phyloP scores from a whole-genome alignment of 2,888 invertebrate species.

The Ashinkailepas kermadecensis region DNA sequence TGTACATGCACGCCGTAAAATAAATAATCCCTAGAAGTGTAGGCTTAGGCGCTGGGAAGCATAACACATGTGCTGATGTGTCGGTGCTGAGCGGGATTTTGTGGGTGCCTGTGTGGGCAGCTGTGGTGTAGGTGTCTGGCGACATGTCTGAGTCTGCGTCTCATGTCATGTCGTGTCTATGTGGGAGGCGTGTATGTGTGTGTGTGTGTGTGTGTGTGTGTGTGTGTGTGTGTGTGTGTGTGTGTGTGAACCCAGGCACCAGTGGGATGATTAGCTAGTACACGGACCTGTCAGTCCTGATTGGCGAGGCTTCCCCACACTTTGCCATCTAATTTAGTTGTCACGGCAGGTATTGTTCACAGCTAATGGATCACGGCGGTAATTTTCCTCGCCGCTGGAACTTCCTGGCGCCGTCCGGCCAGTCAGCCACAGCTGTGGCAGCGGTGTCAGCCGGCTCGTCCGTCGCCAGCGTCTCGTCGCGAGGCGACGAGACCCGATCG shows the following conservation, averaged over 20 bases:
- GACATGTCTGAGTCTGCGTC: too few species aligned
- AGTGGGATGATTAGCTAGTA: neutral
- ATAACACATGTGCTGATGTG: too few species aligned
- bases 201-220: neutral
- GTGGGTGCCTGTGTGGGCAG: too few species aligned
- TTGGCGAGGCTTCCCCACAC: slow-evolving; percentile 20
- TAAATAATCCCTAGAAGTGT: too few species aligned
- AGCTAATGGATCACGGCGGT: slow-evolving; percentile 18
- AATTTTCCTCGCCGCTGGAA: slow-evolving; percentile 16
- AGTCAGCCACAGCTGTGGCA: neutral
- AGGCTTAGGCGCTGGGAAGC: too few species aligned
- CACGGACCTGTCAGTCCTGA: neutral
- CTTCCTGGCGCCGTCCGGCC: neutral
- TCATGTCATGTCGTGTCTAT: too few species aligned
- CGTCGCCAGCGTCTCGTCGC: neutral
- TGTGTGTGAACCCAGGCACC: neutral
- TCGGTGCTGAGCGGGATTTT: too few species aligned
- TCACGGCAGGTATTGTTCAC: slow-evolving; percentile 16
- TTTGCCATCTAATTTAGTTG: slow-evolving; percentile 20
- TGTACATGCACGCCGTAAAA: too few species aligned
- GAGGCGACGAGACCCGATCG: too few species aligned
- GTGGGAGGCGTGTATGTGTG: neutral
- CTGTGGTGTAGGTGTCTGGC: too few species aligned
- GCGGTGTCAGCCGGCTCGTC: neutral
- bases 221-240: neutral